phyloP scores from a whole-genome alignment of 2,113 vertebrate genomes.

The Sapayoa aenigma region DNA sequence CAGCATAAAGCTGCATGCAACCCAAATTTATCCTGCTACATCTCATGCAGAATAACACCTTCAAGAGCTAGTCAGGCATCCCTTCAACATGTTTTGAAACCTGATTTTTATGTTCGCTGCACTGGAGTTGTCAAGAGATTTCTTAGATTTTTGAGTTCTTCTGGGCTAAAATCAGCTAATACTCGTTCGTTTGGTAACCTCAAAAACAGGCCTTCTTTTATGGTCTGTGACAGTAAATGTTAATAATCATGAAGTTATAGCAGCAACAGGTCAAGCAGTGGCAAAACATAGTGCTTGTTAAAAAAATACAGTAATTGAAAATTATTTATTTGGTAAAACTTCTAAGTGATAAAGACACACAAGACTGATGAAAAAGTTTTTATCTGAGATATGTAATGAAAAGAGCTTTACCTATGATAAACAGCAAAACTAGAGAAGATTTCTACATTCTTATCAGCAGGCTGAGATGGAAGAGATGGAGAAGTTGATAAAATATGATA shows the following conservation, averaged over 20 bases:
- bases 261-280: background rate
- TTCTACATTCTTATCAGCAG: slow-evolving; percentile 1
- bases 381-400: background rate
- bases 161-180: background rate
- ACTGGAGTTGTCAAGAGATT: background rate
- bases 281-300: background rate
- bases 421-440: background rate
- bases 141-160: background rate
- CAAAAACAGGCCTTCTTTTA: background rate
- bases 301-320: background rate
- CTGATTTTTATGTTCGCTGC: background rate
- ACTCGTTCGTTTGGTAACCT: background rate
- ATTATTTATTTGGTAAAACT: background rate
- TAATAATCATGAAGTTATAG: background rate
- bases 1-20: background rate
- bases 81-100: background rate
- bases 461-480: slow-evolving; percentile 8
- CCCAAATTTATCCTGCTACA: background rate
- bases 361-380: background rate
- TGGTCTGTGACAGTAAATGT: background rate
- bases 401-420: background rate
- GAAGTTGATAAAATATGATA: background rate
- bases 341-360: background rate
- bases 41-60: background rate
- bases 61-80: background rate